These are phyloP conservation scores for Fulica atra DNA, from an alignment of 2,113 vertebrate species.

Conservation along the genomic window DNA sequence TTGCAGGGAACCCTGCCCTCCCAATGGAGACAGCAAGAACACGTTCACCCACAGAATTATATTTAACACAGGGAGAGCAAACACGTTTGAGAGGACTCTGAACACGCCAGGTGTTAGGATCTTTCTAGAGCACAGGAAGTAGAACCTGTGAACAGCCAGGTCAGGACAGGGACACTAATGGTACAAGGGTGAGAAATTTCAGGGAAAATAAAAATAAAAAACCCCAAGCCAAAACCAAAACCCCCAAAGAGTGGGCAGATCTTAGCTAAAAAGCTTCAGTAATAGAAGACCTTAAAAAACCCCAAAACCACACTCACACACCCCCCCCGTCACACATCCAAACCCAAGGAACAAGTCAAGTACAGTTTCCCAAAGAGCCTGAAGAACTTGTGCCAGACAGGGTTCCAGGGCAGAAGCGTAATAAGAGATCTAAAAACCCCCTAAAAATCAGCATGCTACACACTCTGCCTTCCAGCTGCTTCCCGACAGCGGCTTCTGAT, in stretches of 20 bases:
- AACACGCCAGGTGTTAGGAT: background rate
- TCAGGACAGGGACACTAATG: background rate
- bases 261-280: background rate
- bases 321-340: background rate
- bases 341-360: background rate
- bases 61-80: background rate
- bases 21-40: background rate
- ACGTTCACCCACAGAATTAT: background rate
- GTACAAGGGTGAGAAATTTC: background rate
- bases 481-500: background rate
- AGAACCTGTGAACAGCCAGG: background rate
- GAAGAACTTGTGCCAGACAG: background rate
- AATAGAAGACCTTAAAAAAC: background rate
- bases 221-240: too few relatives aligned
- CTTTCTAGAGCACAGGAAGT: background rate
- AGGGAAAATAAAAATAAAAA: background rate
- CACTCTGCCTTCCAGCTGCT: background rate
- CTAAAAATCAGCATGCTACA: background rate
- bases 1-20: background rate
- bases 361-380: background rate
- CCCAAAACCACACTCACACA: too few relatives aligned
- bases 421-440: background rate
- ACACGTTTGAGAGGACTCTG: background rate
- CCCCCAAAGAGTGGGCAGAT: background rate
- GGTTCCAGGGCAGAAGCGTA: background rate